Evolutionary conservation across 2,888 invertebrate species (phyloP), one percentile per base, ranked within the genome.

Genomic region (Hypena proboscidalis): DNA sequence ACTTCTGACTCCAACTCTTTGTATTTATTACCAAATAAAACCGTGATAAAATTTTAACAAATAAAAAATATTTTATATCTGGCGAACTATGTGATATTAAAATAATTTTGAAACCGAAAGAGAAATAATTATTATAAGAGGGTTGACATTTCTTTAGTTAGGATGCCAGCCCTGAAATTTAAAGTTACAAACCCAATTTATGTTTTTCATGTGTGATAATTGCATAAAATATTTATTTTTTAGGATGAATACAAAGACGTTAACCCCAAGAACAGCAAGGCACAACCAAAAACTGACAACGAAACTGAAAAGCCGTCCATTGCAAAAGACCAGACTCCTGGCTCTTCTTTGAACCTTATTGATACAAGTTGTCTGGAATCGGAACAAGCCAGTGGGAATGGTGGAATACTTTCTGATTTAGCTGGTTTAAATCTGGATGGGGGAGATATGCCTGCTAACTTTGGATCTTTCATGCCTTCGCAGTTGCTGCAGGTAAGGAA

Each of bases 161-260:
- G n/a, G n/a, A n/a, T n/a, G n/a, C n/a, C n/a, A n/a, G n/a, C n/a
- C n/a, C n/a, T n/a, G n/a, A n/a, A n/a, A n/a, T n/a, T n/a, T n/a
- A n/a, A n/a, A n/a, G n/a, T n/a, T n/a, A n/a, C n/a, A n/a, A n/a
- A n/a, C n/a, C n/a, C n/a, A 13, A n/a, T 9, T 19, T n/a, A 10
- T 8, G 10, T 7, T n/a, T 14, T 33, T 9, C 17, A 17, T 4
- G 17, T n/a, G n/a, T n/a, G n/a, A n/a, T n/a, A n/a, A n/a, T 17
- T 17, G 17, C 17, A 17, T 4, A 17, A 4, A 17, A n/a, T 4
- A 10, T 9, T 19, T 19, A 1, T 37, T 51, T 92, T 91, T 43
- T 84, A 94, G 92, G 92, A 93, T 67, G 94, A 94, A 61, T 94
- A 92, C 61, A 92, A 92, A 67, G 93, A 94, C 73, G 84, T 90